A percentile compares a stretch with the other conserved stretches of the same genome.
phyloP scores from a whole-genome alignment of 1,140 invertebrate genomes.

The Zaprionus gabonicus region DNA sequence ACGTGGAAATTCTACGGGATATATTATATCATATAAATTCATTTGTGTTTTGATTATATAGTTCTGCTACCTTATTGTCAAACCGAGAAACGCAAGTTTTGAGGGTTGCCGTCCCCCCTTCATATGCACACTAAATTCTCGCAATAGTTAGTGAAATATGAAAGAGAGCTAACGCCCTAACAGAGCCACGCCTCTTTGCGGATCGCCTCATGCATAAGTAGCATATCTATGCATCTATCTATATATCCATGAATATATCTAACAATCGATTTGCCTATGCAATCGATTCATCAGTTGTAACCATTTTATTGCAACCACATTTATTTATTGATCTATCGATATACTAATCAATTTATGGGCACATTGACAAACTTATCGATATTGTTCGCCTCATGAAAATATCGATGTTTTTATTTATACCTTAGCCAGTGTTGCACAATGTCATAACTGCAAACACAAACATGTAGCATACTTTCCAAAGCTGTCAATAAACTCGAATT shows the following conservation, averaged over 20 bases:
- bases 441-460: neutral
- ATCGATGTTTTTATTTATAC: neutral
- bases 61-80: neutral
- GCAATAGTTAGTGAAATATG: neutral
- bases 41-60: conserved; percentile 36
- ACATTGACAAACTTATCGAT: neutral
- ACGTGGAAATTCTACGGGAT: conserved; percentile 8
- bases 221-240: neutral
- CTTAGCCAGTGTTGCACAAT: neutral
- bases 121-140: neutral
- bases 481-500: neutral
- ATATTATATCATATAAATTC: conserved; percentile 32
- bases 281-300: no score
- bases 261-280: neutral
- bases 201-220: no score
- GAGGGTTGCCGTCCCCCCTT: neutral
- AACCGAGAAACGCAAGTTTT: neutral
- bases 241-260: neutral
- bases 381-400: neutral
- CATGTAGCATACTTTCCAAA: conserved; percentile 6
- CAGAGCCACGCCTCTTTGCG: no score
- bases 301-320: no score
- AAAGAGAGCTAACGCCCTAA: neutral
- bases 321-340: neutral
- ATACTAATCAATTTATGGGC: neutral